These are phyloP conservation scores for Drosophila lacteicornis DNA, from an alignment of 1,140 invertebrate species.

Conservation along the genomic window DNA sequence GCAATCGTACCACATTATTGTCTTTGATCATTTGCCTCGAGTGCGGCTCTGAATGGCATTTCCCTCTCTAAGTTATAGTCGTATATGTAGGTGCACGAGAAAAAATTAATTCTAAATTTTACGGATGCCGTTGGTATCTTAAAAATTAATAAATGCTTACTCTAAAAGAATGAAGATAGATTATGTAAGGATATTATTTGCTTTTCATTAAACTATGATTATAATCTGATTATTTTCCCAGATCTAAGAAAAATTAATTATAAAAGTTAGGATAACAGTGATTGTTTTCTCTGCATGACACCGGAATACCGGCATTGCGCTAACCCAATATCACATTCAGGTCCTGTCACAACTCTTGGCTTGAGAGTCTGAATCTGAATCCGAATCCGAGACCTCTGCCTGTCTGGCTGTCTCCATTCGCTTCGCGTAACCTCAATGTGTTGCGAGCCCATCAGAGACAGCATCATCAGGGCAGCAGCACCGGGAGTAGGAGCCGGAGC, in stretches of 20 bases:
- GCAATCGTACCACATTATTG: constrained; percentile 7
- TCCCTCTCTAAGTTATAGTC: background rate
- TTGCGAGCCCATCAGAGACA: constrained; percentile 66
- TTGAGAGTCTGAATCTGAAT: constrained; percentile 39
- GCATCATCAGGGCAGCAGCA: constrained; percentile 32
- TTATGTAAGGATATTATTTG: too few species aligned
- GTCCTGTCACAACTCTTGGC: constrained; percentile 54
- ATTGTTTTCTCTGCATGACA: constrained; percentile 5
- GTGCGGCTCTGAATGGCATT: constrained; percentile 42
- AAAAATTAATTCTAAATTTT: background rate
- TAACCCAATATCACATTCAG: constrained; percentile 44
- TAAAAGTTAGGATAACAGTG: too few species aligned
- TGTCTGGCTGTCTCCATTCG: constrained; percentile 61
- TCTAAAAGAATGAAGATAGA: too few species aligned
- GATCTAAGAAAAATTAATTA: background rate
- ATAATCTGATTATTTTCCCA: too few species aligned
- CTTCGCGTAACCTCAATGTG: constrained; percentile 78
- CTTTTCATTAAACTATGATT: too few species aligned
- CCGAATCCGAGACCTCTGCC: constrained; percentile 46
- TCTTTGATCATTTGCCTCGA: constrained; percentile 34
- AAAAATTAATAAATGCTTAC: background rate
- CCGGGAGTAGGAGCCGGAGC: background rate
- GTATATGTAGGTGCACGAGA: constrained; percentile 16
- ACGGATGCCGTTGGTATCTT: background rate
- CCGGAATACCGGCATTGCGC: constrained; percentile 42